Base-by-base conservation (phyloP, 2,113 vertebrate species). In the Larimichthys polyactis region DNA sequence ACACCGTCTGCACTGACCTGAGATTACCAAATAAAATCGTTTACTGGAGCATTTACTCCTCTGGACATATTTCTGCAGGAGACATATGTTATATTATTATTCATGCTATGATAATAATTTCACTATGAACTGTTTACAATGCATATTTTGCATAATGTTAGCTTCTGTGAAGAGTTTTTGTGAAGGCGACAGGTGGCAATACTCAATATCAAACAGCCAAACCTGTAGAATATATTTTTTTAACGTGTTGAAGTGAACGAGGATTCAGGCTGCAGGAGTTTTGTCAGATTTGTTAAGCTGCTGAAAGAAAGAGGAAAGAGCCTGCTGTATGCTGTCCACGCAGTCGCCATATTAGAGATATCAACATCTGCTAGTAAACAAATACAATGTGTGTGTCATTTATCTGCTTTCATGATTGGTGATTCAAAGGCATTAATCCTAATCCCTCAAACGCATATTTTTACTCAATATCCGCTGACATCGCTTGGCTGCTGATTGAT, bases 1-100 rank as follows among this genome's bases (percentile, higher is more conserved):
- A 66, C 62, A 43, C 52, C 27, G 36, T 78, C 71, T 78, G 60
- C 11, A 44, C 69, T 70, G 66, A 81, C 69, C 66, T 59, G 54
- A 80, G 62, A 75, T 52, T 3, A 75, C 51, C 49, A 82, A 40
- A 60, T 43, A 49, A 54, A 20, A 19, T 67, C 9, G 36, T 65
- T 58, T 20, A 57, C 17, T 16, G 49, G 43, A 29, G 44, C 19
- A 55, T 22, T n/a, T 52, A 57, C 11, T 67, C 73, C 20, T 49
- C 15, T 46, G 15, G 11, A 32, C 12, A 70, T 69, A 52, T 64
- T 20, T 54, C 58, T 76, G 64, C 51, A 77, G 57, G 62, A 66
- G 9, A 62, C 20, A 32, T 11, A 24, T 27, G 32, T 62, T 11
- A 20, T 4, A 4, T 67, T 15, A 19, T 60, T 57, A 19, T 60